Evolutionary conservation across 1,140 invertebrate species (phyloP), one percentile per base, ranked within the genome.

Genomic region (Daktulosphaira vitifoliae): DNA sequence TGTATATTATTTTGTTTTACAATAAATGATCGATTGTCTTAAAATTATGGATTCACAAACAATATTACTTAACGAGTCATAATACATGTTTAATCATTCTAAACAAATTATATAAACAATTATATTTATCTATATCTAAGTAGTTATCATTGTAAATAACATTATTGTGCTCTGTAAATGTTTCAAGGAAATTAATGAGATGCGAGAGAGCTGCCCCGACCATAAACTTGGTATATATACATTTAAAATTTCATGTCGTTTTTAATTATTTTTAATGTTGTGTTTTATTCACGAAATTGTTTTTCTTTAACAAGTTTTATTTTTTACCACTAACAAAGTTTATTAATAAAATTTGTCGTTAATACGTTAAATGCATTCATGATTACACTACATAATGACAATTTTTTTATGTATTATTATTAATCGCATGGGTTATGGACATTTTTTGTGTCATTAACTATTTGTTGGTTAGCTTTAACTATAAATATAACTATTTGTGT

Each of bases 71-170:
- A n/a, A n/a, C n/a, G n/a, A n/a, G n/a, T 33, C 5, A 33, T 33
- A 33, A 33, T 33, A 33, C 5, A 33, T 33, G 29, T 33, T 33
- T 33, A 33, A 33, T 33, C 5, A 33, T 33, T 33, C n/a, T 20
- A 15, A 37, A 48, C n/a, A 62, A 16, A 16, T 29, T 29, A 33
- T 15, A 23, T 29, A 7, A 48, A 25, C 16, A 62, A 48, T n/a
- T 48, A 62, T 42, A 44, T 48, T 26, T 23, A 48, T 33, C 20
- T 29, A 29, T 62, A 62, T 33, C 29, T 62, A 48, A 48, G 56
- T 62, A 62, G 56, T 62, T 62, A 42, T 62, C 56, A 62, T 62
- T 62, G 56, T 62, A 62, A 62, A 62, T 62, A 62, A 62, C 56
- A 62, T 62, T 62, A 33, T 62, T 62, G 56, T 62, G 42, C 56